These are phyloP conservation scores for Drosophila bunnanda DNA, from an alignment of 2,888 invertebrate species.

Conservation along the genomic window DNA sequence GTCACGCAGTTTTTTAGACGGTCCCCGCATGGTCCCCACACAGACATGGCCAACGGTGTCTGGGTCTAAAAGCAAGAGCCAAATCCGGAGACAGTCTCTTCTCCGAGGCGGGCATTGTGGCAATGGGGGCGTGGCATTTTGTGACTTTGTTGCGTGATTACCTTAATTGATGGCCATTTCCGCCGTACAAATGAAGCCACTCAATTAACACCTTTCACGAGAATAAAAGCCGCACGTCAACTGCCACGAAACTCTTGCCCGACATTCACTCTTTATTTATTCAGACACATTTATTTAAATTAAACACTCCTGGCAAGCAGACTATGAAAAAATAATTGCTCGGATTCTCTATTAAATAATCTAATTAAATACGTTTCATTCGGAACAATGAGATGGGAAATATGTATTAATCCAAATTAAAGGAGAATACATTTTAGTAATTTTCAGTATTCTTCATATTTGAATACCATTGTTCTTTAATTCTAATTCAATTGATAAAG, in stretches of 20 bases:
- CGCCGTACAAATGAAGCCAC: constrained; percentile 80
- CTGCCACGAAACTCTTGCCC: constrained; percentile 24
- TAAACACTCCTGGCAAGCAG: constrained; percentile 9
- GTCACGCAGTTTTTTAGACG: constrained; percentile 81
- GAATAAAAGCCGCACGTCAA: constrained; percentile 71
- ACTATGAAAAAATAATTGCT: constrained; percentile 1
- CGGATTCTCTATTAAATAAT: not conserved
- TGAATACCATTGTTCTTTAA: no score
- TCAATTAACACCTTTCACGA: constrained; percentile 79
- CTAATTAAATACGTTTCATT: not conserved
- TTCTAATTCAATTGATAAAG: no score
- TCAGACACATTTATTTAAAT: constrained; percentile 43
- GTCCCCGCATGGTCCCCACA: constrained; percentile 48
- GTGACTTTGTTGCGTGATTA: constrained; percentile 81
- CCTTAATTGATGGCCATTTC: constrained; percentile 81
- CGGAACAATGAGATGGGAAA: not conserved
- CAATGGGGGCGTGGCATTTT: constrained; percentile 64
- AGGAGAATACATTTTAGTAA: not conserved
- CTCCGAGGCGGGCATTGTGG: not conserved
- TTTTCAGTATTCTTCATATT: not conserved
- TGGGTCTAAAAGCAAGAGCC: constrained; percentile 19
- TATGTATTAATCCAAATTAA: not conserved
- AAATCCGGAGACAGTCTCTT: constrained; percentile 14
- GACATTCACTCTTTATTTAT: constrained; percentile 29
- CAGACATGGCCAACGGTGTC: constrained; percentile 19